Evolutionary conservation across 2,113 vertebrate species (phyloP), one percentile per base, ranked within the genome.

Genomic region (Maccullochella peelii): DNA sequence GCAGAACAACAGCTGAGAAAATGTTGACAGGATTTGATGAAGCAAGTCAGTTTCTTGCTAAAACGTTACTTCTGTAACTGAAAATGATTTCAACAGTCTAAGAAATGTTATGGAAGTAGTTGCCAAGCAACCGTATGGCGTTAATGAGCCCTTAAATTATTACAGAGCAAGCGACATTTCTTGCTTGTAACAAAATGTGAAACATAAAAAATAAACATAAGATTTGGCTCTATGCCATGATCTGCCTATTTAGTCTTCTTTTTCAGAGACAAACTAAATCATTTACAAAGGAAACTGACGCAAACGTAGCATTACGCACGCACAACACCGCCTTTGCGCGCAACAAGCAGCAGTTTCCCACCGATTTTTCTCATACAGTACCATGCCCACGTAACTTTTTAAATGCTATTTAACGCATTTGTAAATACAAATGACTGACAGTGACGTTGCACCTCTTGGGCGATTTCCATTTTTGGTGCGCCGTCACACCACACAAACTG

Each of bases 231-330:
- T 9, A 6, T 38, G 21, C 27, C 36, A 33, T 25, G 8, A 54
- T 67, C 3, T 66, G 6, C 23, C 15, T 5, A 33, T 2, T 55
- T 23, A 44, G 27, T 47, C 36, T 8, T 25, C 0, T 76, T 70
- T 30, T n/a, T 38, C 23, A 21, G n/a, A 23, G 16, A 72, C 7
- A 54, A 52, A 61, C 16, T 73, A 2, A 52, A 63, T 61, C 8
- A 44, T 82, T 59, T 73, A 25, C 0, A 7, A 38, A 8, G 12
- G 0, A 11, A 1, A 44, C n/a, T 7, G n/a, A 57, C 30, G 40
- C 15, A 63, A 65, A 73, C 9, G 27, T 8, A 27, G 14, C 55
- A 50, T 84, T 79, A 84, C 75, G 81, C 86, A 54, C 54, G 74
- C n/a, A 55, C 50, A 67, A 21, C 50, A 38, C 10, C 14, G 6